A percentile compares a stretch with the other conserved stretches of the same genome.
Conservation (phyloP, 1,140 invertebrate genomes). For the Littorina saxatilis region DNA sequence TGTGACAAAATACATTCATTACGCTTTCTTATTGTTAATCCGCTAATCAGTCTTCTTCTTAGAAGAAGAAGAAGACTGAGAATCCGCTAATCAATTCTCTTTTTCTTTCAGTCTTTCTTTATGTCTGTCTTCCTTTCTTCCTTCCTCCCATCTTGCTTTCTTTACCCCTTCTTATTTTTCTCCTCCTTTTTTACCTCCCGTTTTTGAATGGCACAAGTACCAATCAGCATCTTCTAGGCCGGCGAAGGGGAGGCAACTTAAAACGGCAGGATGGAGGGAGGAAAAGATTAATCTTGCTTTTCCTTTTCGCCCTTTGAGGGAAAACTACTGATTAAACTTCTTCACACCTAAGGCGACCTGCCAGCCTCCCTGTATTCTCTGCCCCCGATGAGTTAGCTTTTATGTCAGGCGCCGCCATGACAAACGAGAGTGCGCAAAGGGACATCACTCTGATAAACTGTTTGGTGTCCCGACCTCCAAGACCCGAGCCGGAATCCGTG, state of each 20-base stretch:
- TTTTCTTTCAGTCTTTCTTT: not conserved
- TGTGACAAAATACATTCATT: too few relatives aligned
- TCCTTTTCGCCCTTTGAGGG: not conserved
- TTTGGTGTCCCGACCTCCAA: not conserved
- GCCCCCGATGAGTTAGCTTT: not conserved
- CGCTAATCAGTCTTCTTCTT: too few relatives aligned
- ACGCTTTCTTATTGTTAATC: too few relatives aligned
- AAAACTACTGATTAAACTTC: slow-evolving; percentile 16
- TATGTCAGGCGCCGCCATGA: slow-evolving; percentile 7
- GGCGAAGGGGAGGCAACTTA: not conserved
- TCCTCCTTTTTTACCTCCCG: not conserved
- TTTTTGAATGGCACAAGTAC: not conserved
- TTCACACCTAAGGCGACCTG: not conserved
- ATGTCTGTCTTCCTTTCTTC: not conserved
- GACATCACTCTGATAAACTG: slow-evolving; percentile 18
- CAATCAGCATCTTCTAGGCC: too few relatives aligned
- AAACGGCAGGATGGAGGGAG: not conserved
- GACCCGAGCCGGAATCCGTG: not conserved
- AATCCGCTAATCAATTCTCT: not conserved
- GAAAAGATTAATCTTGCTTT: slow-evolving; percentile 10
- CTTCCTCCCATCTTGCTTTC: not conserved
- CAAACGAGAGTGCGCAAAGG: slow-evolving; percentile 13
- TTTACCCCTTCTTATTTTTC: not conserved
- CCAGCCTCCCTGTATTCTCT: not conserved
- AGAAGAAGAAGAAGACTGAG: too few relatives aligned